Base-by-base conservation (phyloP, 2,888 invertebrate species). In the Drosophila trichaetosa region DNA sequence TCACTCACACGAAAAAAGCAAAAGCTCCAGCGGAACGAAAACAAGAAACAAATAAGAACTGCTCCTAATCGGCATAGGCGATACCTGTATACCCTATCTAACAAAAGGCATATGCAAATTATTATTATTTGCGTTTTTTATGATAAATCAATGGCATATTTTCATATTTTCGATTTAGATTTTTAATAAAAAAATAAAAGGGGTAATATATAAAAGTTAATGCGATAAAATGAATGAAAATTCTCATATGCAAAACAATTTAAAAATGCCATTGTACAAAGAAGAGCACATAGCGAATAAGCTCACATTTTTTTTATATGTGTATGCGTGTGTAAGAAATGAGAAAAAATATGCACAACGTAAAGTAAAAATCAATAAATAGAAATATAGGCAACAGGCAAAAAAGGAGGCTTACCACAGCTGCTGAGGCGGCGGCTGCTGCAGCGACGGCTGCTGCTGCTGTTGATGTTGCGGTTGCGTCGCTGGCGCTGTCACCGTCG, bases 321-420 rank as follows among this genome's bases (percentile, higher is more conserved):
- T 49, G 34, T 69, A 31, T 49, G 13, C 21, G 27, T 21, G 11
- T 27, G 33, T 71, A 60, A 71, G 62, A 62, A 68, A 76, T 65
- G 57, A 68, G 61, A 68, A 68, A 64, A 42, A 73, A 62, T 67
- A 60, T 71, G 79, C 69, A 65, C 60, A 73, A 73, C 69, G 46
- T 46, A 69, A 53, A 64, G 40, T 63, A 62, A 62, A 66, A 75
- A 62, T 58, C 69, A 69, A 77, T 69, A 80, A 64, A 59, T n/a
- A 65, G 29, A 42, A 56, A 56, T 38, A 38, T 42, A 57, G 57
- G 42, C 57, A 57, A 73, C 61, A 58, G 52, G 75, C 66, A 80
- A 83, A 75, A 68, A 73, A 64, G 68, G 69, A 81, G 29, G 75
- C 91, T 91, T 87, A 91, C 91, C 86, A 90, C 90, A 82, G 87